Evolutionary conservation across 2,113 vertebrate genomes (phyloP), one percentile per base, ranked within the genome.

Genomic region (Hydrochoerus hydrochaeris): DNA sequence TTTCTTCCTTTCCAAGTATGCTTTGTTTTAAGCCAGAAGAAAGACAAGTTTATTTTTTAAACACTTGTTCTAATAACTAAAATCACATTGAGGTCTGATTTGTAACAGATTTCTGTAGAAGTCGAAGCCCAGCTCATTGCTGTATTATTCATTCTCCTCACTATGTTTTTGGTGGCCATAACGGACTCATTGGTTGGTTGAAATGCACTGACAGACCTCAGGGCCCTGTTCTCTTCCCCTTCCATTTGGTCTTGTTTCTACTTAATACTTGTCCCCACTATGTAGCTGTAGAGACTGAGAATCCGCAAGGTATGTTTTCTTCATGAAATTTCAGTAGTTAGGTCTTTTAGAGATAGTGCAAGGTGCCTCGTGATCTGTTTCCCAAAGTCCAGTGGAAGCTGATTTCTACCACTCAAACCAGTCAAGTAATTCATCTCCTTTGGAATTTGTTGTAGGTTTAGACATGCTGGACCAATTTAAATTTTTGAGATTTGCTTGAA

Each of bases 11-110:
- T 46, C 10, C 38, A 85, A 95, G 69, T 95, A 63, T 93, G 54
- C 35, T 88, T 93, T 96, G 20, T 91, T 91, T 85, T 91, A 92
- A 96, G 28, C 62, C 49, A 91, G 46, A 11, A 90, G n/a, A 93
- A 78, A 81, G 1, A 38, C 0, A 63, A 73, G 5, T 30, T 85
- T 58, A 26, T 71, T 41, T 52, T 87, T 81, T 7, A 57, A 71
- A 90, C 30, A 73, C 22, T 54, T 86, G 28, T 49, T 63, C 49
- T 82, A 57, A 86, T 67, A 16, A 35, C 73, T 95, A 94, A 91
- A 85, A 52, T 16, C 52, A 60, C 82, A 14, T 71, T 95, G 58
- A 85, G 62, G 38, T 97, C 44, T 91, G 62, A 35, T 67, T 94
- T n/a, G 28, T 57, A 67, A 38, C 17, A 63, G 7, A 49, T 3